phyloP scores from a whole-genome alignment of 64 coral and sea anemone species.

The Astreopora myriophthalma region DNA sequence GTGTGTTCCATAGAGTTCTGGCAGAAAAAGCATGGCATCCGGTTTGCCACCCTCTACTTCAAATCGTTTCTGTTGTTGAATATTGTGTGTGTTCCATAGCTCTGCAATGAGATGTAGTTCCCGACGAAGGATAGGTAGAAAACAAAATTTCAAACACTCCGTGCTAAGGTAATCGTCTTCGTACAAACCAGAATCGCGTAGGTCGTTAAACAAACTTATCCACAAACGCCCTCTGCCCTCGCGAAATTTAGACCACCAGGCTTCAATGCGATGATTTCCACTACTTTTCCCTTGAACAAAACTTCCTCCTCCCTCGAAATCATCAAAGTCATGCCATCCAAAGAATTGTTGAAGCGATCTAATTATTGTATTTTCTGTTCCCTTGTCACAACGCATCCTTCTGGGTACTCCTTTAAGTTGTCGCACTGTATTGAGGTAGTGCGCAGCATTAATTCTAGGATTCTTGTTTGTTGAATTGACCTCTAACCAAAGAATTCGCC shows the following conservation, averaged over 20 bases:
- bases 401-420: not conserved
- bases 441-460: not conserved
- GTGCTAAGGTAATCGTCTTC: not conserved
- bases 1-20: not conserved
- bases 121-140: not conserved
- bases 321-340: conserved; percentile 9
- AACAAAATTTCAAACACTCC: conserved; percentile 49
- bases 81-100: conserved; percentile 45
- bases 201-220: conserved; percentile 59
- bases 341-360: not conserved
- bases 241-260: conserved; percentile 40
- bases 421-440: not conserved
- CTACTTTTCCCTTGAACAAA: conserved; percentile 36
- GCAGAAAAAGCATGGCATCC: conserved; percentile 32
- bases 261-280: conserved; percentile 51
- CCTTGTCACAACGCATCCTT: conserved; percentile 15
- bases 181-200: conserved; percentile 38
- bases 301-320: conserved; percentile 16
- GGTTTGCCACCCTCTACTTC: conserved; percentile 44
- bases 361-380: conserved; percentile 41
- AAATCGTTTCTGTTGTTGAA: not conserved
- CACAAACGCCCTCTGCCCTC: conserved; percentile 35
- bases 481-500: conserved; percentile 53
- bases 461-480: conserved; percentile 36
- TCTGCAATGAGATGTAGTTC: conserved; percentile 38